Evolutionary conservation across 2,888 invertebrate species (phyloP).

Genomic region (Orchesellides sinensis): DNA sequence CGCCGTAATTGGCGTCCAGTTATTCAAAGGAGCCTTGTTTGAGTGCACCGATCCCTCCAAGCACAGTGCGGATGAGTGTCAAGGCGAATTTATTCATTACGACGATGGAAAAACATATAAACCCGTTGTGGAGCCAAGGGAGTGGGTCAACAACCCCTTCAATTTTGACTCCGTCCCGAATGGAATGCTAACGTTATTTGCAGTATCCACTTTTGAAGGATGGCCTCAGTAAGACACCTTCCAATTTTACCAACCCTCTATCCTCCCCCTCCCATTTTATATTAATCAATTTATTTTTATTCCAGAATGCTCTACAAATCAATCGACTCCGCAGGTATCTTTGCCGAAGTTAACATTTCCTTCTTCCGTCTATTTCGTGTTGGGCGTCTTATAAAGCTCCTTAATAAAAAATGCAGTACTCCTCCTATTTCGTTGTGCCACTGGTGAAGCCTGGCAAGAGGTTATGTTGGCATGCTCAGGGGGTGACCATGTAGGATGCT

Average conservation of each 20-base stretch:
- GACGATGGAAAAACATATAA: conserved; percentile 78
- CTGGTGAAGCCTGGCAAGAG: conserved; percentile 78
- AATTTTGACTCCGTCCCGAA: conserved; percentile 81
- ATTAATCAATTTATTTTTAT: conserved; percentile 9
- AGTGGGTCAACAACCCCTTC: conserved; percentile 80
- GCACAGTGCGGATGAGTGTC: conserved; percentile 79
- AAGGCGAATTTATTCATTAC: conserved; percentile 79
- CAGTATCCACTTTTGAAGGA: conserved; percentile 82
- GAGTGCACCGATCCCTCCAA: conserved; percentile 80
- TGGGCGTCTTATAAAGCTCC: conserved; percentile 81
- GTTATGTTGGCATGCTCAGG: conserved; percentile 81
- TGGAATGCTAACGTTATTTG: conserved; percentile 81
- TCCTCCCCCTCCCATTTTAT: background rate
- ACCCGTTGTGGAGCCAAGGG: conserved; percentile 77
- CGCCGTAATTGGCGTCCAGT: conserved; percentile 82
- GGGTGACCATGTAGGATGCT: conserved; percentile 73
- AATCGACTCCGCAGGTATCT: conserved; percentile 81
- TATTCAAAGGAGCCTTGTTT: conserved; percentile 82
- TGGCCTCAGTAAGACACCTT: conserved; percentile 80
- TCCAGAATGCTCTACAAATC: conserved; percentile 81
- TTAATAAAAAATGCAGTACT: conserved; percentile 80
- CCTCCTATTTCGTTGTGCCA: conserved; percentile 80
- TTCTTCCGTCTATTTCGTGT: conserved; percentile 83
- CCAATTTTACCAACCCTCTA: background rate
- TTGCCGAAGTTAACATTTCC: conserved; percentile 80